phyloP scores from a whole-genome alignment of 2,888 invertebrate genomes.

The Xestia ashworthii region DNA sequence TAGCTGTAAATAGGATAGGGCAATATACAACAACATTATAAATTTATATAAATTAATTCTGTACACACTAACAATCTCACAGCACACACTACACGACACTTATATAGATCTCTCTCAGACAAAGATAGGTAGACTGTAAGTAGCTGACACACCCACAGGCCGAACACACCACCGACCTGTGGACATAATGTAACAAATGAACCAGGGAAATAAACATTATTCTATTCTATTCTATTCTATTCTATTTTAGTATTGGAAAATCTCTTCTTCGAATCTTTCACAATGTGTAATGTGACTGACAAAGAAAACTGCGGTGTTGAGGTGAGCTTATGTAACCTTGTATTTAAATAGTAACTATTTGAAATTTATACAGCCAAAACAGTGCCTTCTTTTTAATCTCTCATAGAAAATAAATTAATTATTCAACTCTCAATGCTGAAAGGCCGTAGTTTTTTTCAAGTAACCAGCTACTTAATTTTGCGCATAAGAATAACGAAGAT shows the following conservation, averaged over 20 bases:
- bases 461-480: not conserved
- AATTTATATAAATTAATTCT: no score
- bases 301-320: not conserved
- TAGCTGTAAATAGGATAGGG: no score
- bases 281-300: not conserved
- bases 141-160: no score
- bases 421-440: not conserved
- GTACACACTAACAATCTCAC: no score
- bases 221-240: no score
- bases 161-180: no score
- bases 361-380: not conserved
- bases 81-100: no score
- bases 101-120: no score
- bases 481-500: not conserved
- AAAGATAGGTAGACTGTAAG: no score
- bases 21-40: no score
- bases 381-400: slow-evolving; percentile 1
- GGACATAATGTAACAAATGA: no score
- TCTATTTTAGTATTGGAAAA: not conserved
- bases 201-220: no score
- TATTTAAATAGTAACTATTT: not conserved
- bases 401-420: not conserved
- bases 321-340: not conserved
- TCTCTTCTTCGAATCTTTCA: not conserved
- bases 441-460: not conserved